A percentile compares a stretch with the other conserved stretches of the same genome.
Evolutionary conservation across 2,113 vertebrate species (phyloP).

Genomic region (Burhinus oedicnemus): DNA sequence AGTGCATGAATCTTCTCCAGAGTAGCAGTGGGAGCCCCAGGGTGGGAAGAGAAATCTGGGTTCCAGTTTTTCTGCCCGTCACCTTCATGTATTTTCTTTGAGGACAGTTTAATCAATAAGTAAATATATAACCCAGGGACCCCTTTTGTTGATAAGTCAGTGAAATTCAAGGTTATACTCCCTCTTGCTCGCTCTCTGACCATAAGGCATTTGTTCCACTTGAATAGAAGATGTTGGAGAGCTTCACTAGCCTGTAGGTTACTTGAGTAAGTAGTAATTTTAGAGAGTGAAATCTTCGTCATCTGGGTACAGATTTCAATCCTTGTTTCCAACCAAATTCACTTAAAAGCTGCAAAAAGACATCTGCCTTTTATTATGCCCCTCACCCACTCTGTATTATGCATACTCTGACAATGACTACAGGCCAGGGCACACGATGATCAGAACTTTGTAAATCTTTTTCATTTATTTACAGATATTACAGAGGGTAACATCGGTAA

Average conservation of each 20-base stretch:
- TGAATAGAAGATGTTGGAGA: neutral
- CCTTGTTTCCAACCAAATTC: neutral
- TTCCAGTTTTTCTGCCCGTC: neutral
- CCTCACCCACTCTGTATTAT: neutral
- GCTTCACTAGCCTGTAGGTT: neutral
- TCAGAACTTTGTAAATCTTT: neutral
- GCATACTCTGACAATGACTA: too few relatives aligned
- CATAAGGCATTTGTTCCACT: neutral
- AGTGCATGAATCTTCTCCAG: neutral
- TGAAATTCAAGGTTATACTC: neutral
- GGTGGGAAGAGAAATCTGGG: fast-evolving
- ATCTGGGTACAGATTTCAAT: neutral
- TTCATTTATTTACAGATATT: neutral
- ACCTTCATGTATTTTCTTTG: neutral
- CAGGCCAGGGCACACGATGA: fast-evolving
- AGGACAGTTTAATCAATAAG: neutral
- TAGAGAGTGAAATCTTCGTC: neutral
- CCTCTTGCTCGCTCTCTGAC: neutral
- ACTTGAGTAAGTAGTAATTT: fast-evolving
- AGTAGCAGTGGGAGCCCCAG: neutral
- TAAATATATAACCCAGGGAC: neutral
- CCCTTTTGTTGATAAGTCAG: neutral
- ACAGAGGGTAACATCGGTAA: fast-evolving
- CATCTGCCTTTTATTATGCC: neutral
- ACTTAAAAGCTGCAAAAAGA: neutral